Evolutionary conservation across 2,888 invertebrate genomes (phyloP), one percentile per base, ranked within the genome.

Genomic region (Bhutanitis thaidina): DNA sequence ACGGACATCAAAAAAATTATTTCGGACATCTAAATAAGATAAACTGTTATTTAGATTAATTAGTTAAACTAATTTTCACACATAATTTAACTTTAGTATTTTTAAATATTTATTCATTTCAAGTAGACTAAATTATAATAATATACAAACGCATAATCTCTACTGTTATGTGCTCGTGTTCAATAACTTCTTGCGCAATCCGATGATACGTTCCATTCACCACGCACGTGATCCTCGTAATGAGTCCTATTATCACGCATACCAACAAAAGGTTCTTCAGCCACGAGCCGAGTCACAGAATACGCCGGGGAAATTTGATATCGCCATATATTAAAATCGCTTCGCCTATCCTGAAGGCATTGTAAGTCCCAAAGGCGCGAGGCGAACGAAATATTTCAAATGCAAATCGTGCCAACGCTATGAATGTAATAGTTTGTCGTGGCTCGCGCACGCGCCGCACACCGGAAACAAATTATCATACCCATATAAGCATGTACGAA

Each of bases 381-480:
- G 77, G 74, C 75, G 70, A 74, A 83, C 78, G 70, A 84, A 86
- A 86, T 87, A 82, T 83, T 88, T 89, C 88, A 88, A 86, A 89
- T 89, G 88, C 89, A 89, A 89, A 89, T 89, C 88, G 89, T 87
- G 86, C 83, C 73, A 79, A 78, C 80, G 80, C 82, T 73, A 84
- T 88, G 86, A 89, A 85, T 85, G 88, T 87, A 85, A 86, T 82
- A 83, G 86, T 83, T 78, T 79, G 85, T 87, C 85, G 87, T 81
- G 86, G 67, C 74, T 63, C 74, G 89, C 87, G 88, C 88, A 87
- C 89, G 88, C 86, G 87, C 77, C 81, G 78, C 67, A 59, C 77
- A 82, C 87, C 89, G 89, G 89, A 88, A 86, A 89, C 81, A 88
- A 88, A 89, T 89, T 89, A 88, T 87, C 89, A 88, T 89, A 85